These are phyloP conservation scores for Botia almorhae DNA, from an alignment of 2,797 vertebrate species.

Conservation along the genomic window DNA sequence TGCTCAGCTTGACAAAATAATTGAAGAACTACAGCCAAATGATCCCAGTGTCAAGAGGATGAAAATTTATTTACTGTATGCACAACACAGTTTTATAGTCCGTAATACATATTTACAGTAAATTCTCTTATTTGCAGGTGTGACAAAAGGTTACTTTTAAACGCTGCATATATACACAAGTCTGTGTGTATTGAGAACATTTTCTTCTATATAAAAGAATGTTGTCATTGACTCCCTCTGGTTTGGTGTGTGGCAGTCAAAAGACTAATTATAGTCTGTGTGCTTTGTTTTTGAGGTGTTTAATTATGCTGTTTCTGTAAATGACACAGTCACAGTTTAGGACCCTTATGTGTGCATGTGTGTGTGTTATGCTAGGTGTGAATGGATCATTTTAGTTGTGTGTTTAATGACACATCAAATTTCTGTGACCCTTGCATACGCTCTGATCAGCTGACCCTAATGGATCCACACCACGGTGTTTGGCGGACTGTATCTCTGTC, in stretches of 20 bases:
- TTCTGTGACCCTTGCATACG: conserved; percentile 62
- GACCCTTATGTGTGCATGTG: conserved; percentile 66
- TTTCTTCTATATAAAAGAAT: conserved; percentile 73
- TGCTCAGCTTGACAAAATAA: too few species aligned
- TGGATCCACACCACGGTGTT: conserved; percentile 40
- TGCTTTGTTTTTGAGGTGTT: conserved; percentile 83
- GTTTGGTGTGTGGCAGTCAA: conserved; percentile 77
- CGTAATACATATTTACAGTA: too few species aligned
- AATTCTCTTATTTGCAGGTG: too few species aligned
- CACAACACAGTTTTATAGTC: too few species aligned
- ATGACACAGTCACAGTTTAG: conserved; percentile 55
- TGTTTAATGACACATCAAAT: conserved; percentile 67
- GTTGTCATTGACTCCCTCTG: conserved; percentile 74
- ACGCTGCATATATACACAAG: background rate
- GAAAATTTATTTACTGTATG: too few species aligned
- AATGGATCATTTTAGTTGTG: conserved; percentile 53
- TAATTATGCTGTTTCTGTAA: conserved; percentile 83
- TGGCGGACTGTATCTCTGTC: conserved; percentile 13
- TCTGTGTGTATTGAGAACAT: conserved; percentile 32
- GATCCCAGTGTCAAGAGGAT: too few species aligned
- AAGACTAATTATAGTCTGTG: conserved; percentile 81
- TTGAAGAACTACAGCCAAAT: too few species aligned
- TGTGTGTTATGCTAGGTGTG: conserved; percentile 38
- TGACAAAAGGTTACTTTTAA: too few species aligned
- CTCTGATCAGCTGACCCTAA: conserved; percentile 38